A percentile compares a stretch with the other conserved stretches of the same genome.
phyloP scores from a whole-genome alignment of 2,113 vertebrate species.

The Xenopus borealis region DNA sequence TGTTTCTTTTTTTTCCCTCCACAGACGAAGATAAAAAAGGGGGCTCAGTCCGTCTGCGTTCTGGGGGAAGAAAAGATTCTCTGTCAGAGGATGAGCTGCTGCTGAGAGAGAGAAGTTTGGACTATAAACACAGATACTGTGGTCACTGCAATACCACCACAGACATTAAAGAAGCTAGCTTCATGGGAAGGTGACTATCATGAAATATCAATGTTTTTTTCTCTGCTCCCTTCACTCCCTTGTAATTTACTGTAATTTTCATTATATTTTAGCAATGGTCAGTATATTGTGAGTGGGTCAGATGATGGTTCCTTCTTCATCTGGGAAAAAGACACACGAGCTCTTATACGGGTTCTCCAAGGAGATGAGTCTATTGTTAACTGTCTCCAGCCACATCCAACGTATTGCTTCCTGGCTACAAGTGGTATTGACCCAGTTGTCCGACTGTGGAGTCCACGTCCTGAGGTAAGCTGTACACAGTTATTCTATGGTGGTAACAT shows the following conservation, averaged over 20 bases:
- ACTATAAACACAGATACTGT: conserved; percentile 97
- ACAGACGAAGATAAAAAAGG: conserved; percentile 83
- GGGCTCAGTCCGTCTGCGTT: conserved; percentile 82
- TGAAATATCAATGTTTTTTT: not conserved
- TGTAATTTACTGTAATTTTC: not conserved
- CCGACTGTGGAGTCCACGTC: conserved; percentile 90
- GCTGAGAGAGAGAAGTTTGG: conserved; percentile 88
- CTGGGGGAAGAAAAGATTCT: conserved; percentile 85
- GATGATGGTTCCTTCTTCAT: conserved; percentile 98
- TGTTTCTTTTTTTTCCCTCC: conserved; percentile 24
- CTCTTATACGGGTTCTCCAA: conserved; percentile 92
- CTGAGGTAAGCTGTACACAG: conserved; percentile 73
- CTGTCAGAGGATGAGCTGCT: conserved; percentile 91
- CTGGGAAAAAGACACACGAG: conserved; percentile 98
- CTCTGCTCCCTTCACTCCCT: not conserved
- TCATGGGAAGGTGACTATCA: conserved; percentile 87
- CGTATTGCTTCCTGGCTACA: conserved; percentile 95
- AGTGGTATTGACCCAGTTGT: conserved; percentile 96
- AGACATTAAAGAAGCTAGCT: conserved; percentile 97
- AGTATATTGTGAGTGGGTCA: conserved; percentile 95
- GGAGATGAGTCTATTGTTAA: conserved; percentile 98
- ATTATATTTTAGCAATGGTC: conserved; percentile 78
- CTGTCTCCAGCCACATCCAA: conserved; percentile 95
- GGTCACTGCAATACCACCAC: conserved; percentile 99
- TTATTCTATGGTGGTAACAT: too few relatives aligned